Evolutionary conservation across 2,113 vertebrate genomes (phyloP).

Genomic region (Leiothrix lutea): DNA sequence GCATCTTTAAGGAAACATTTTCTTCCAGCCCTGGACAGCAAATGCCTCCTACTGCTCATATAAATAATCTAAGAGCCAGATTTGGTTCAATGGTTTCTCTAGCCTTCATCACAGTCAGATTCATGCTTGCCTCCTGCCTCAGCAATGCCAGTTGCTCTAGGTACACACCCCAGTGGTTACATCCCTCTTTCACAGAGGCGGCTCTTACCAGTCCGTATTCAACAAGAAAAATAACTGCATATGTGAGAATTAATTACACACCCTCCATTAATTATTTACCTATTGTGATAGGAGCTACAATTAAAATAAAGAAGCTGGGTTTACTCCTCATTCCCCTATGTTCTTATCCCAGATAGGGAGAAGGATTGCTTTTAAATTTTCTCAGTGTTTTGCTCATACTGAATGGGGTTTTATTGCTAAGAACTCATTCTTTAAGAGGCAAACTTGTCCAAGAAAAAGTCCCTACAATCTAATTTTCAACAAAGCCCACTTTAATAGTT

Average conservation of each 20-base stretch:
- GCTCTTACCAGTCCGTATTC: background rate
- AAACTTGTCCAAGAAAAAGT: background rate
- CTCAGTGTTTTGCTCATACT: background rate
- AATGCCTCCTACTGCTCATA: background rate
- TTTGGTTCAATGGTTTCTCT: background rate
- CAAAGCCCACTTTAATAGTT: background rate
- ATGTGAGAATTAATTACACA: background rate
- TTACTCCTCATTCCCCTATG: background rate
- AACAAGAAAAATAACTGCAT: background rate
- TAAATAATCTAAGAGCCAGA: background rate
- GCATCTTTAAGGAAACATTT: background rate
- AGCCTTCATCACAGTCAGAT: background rate
- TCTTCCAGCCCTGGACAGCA: background rate
- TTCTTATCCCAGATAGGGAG: background rate
- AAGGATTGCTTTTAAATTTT: background rate
- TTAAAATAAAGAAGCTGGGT: background rate
- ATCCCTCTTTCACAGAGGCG: fast-evolving
- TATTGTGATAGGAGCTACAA: background rate
- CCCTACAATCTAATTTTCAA: background rate
- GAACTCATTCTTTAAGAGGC: background rate
- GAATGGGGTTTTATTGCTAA: background rate
- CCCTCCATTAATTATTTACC: background rate
- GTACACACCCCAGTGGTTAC: background rate
- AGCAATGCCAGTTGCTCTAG: background rate
- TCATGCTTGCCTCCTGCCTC: background rate